Evolutionary conservation across 2,113 vertebrate genomes (phyloP).

Genomic region (Chitala chitala): DNA sequence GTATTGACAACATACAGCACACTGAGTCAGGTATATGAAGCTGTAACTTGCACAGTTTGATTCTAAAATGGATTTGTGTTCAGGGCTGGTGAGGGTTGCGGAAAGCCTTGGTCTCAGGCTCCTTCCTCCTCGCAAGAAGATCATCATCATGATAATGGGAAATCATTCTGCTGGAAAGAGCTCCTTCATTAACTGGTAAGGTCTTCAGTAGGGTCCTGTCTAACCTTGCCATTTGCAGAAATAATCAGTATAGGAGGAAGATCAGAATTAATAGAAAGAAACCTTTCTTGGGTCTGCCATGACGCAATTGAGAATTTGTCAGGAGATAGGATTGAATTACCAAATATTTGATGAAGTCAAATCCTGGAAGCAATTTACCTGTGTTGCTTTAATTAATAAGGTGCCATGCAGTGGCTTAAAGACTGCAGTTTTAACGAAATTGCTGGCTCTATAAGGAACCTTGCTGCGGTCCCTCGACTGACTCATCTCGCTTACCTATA

Average conservation of each 20-base stretch:
- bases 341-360: no score
- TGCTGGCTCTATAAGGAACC: neutral
- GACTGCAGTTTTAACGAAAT: neutral
- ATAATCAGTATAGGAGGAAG: no score
- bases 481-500: neutral
- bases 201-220: neutral
- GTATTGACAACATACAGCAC: no score
- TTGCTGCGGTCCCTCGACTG: neutral
- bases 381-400: neutral
- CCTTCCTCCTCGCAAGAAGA: conserved; percentile 67
- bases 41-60: neutral
- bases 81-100: conserved; percentile 66
- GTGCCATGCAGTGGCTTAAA: neutral
- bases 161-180: conserved; percentile 73
- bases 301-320: no score
- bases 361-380: neutral
- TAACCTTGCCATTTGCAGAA: neutral
- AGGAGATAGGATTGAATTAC: no score
- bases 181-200: conserved; percentile 72
- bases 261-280: no score
- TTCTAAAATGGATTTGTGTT: conserved; percentile 6
- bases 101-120: conserved; percentile 56
- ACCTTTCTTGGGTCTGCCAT: no score
- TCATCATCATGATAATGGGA: conserved; percentile 70
- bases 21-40: neutral